These are phyloP conservation scores for Sitodiplosis mosellana DNA, from an alignment of 1,140 invertebrate species.

Conservation along the genomic window DNA sequence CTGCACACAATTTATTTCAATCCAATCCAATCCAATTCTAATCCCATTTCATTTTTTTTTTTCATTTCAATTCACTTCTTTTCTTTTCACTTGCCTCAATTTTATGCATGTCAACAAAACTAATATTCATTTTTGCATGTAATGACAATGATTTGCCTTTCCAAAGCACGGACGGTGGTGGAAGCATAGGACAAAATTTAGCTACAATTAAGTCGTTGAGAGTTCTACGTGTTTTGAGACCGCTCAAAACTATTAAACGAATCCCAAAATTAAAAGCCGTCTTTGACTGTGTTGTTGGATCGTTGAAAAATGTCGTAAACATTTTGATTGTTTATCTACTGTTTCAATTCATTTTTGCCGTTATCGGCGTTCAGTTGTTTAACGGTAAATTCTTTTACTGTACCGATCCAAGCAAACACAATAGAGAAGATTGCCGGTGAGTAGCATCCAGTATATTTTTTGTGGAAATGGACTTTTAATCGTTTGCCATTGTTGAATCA, in stretches of 20 bases:
- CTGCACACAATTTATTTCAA: too few relatives aligned
- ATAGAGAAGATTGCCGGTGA: slow-evolving; percentile 87
- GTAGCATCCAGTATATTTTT: slow-evolving; percentile 29
- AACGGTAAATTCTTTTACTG: slow-evolving; percentile 99
- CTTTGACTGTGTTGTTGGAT: slow-evolving; percentile 99
- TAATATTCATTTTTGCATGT: too few relatives aligned
- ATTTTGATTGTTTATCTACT: slow-evolving; percentile 99
- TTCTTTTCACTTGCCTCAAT: too few relatives aligned
- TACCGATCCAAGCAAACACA: slow-evolving; percentile 95
- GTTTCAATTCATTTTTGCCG: slow-evolving; percentile 99
- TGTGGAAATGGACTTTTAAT: too few relatives aligned
- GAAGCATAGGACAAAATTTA: slow-evolving; percentile 52
- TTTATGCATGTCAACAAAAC: too few relatives aligned
- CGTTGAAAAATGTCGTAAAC: slow-evolving; percentile 99
- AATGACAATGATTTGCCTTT: not conserved
- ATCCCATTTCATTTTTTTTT: not conserved
- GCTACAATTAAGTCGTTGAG: slow-evolving; percentile 98
- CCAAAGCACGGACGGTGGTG: not conserved
- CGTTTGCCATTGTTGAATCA: too few relatives aligned
- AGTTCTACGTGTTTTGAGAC: slow-evolving; percentile 92
- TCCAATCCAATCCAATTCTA: too few relatives aligned
- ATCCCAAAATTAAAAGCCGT: slow-evolving; percentile 98
- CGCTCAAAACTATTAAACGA: slow-evolving; percentile 99
- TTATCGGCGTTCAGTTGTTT: slow-evolving; percentile 99
- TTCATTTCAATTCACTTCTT: not conserved